Percentiles rank a stretch among this genome's conserved stretches.
Conservation (phyloP, 1,140 invertebrate genomes). For the Halesus radiatus region DNA sequence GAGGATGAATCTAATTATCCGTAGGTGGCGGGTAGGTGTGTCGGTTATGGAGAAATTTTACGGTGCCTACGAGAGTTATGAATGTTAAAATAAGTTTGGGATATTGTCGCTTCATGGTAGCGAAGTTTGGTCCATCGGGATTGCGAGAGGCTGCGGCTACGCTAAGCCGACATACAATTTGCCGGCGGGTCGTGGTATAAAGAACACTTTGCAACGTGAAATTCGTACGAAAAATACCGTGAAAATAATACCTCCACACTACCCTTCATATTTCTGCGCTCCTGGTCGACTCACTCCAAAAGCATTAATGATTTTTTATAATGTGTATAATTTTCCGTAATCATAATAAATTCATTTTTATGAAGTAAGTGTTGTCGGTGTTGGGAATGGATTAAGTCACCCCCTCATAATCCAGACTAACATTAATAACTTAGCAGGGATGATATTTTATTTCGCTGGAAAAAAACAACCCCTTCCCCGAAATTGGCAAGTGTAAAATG, state of each 20-base stretch:
- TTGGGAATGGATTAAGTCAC: background rate
- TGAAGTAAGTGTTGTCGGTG: too few species aligned
- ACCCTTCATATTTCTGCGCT: background rate
- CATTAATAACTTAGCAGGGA: conserved; percentile 47
- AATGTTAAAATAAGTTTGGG: conserved; percentile 58
- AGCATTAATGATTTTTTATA: too few species aligned
- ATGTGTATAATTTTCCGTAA: too few species aligned
- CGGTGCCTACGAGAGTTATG: conserved; percentile 57
- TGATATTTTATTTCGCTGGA: conserved; percentile 42
- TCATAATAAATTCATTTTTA: too few species aligned
- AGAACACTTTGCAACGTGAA: conserved; percentile 6
- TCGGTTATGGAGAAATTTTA: conserved; percentile 50
- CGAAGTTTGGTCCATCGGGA: conserved; percentile 53
- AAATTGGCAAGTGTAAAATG: conserved; percentile 58
- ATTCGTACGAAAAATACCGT: background rate
- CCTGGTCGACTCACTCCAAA: too few species aligned
- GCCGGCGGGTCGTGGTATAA: conserved; percentile 18
- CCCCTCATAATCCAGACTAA: conserved; percentile 32
- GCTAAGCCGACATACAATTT: conserved; percentile 23
- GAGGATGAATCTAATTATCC: conserved; percentile 28
- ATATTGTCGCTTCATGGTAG: conserved; percentile 54
- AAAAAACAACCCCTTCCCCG: conserved; percentile 44
- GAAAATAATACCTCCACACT: background rate
- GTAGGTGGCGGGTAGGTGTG: conserved; percentile 7
- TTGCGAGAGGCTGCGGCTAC: conserved; percentile 22